Percentiles rank a stretch among this genome's conserved stretches.
These are phyloP conservation scores for Buceros bicornis DNA, from an alignment of 2,797 vertebrate species.

Conservation along the genomic window DNA sequence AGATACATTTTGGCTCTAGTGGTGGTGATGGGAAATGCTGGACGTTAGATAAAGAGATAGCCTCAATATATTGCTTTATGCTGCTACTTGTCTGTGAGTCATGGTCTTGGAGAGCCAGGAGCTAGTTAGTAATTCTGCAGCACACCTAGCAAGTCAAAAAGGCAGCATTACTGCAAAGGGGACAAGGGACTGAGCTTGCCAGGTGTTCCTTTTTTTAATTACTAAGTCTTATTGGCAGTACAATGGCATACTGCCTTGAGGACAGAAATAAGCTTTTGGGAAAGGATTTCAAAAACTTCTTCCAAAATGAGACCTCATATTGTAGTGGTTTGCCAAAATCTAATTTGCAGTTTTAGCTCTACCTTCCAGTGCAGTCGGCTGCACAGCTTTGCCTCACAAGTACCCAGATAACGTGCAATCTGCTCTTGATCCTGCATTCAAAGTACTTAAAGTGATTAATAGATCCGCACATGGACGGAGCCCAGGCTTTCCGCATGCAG, in stretches of 20 bases:
- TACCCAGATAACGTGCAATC: conserved; percentile 66
- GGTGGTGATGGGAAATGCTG: not conserved
- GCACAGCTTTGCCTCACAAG: conserved; percentile 51
- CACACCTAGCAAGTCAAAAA: not conserved
- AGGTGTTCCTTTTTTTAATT: not conserved
- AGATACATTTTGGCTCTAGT: not conserved
- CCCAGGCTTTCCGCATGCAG: not conserved
- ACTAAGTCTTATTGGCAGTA: conserved; percentile 1
- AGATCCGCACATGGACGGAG: conserved; percentile 5
- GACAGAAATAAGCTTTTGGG: not conserved
- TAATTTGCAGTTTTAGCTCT: conserved; percentile 35
- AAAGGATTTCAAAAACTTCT: conserved; percentile 1
- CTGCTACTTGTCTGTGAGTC: not conserved
- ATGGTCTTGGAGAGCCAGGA: not conserved
- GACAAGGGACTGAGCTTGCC: not conserved
- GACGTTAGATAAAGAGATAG: not conserved
- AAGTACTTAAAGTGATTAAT: conserved; percentile 59
- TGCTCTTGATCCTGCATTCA: conserved; percentile 53
- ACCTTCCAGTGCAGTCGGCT: not conserved
- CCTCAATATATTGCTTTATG: not conserved
- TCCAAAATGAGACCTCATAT: conserved; percentile 28
- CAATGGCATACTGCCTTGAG: not conserved
- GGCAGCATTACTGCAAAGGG: not conserved
- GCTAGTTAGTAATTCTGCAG: not conserved
- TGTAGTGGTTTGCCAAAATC: not conserved